Percentiles rank a stretch among this genome's conserved stretches.
Evolutionary conservation across 2,797 vertebrate genomes (phyloP).

Genomic region (Simalia tracyae): DNA sequence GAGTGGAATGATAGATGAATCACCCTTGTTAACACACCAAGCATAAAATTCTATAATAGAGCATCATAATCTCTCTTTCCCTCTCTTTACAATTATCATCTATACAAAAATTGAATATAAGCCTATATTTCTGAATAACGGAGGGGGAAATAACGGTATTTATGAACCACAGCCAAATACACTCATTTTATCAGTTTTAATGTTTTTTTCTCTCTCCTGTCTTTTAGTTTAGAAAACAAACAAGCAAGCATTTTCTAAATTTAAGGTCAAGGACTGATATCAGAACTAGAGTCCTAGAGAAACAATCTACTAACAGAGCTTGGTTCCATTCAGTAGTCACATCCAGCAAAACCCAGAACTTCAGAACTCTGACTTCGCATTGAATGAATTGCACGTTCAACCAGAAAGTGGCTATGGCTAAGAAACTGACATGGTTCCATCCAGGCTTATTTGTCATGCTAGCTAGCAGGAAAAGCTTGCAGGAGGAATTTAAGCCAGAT

Average conservation of each 20-base stretch:
- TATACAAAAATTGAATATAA: constrained; percentile 43
- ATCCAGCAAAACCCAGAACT: too few relatives aligned
- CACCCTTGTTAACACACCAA: constrained; percentile 34
- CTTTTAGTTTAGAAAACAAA: neutral
- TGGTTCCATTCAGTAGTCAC: too few relatives aligned
- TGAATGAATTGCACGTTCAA: too few relatives aligned
- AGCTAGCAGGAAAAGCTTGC: too few relatives aligned
- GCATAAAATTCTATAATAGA: constrained; percentile 32
- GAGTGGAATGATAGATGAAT: constrained; percentile 44
- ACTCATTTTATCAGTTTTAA: neutral
- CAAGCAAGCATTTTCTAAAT: neutral
- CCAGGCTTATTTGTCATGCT: too few relatives aligned
- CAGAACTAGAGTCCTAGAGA: neutral
- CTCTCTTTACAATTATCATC: constrained; percentile 25
- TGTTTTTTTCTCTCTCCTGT: neutral
- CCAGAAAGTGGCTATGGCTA: too few relatives aligned
- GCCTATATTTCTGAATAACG: constrained; percentile 5
- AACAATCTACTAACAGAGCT: neutral
- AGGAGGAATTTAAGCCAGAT: too few relatives aligned
- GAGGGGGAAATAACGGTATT: neutral
- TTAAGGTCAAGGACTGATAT: neutral
- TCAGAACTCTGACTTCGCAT: too few relatives aligned
- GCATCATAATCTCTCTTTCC: constrained; percentile 43
- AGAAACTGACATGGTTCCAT: too few relatives aligned
- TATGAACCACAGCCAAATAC: neutral